Evolutionary conservation across 1,140 invertebrate genomes (phyloP).

Genomic region (Heliconius eleuchia): DNA sequence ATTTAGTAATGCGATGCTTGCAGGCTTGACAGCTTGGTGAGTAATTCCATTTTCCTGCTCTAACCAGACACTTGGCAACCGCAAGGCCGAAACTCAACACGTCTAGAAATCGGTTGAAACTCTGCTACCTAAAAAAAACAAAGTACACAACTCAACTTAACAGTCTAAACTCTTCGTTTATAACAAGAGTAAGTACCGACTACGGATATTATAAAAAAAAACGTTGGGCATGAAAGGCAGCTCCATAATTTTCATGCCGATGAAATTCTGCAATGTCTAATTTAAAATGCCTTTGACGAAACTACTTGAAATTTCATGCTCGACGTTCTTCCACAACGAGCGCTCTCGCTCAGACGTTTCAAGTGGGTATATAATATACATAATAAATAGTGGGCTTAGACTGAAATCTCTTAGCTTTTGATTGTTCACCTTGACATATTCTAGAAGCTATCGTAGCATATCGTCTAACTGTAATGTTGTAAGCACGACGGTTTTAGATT

Average conservation of each 20-base stretch:
- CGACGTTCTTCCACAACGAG: background rate
- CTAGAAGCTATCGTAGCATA: too few species aligned
- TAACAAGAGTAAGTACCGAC: background rate
- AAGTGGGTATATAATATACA: slow-evolving; percentile 1
- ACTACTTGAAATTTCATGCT: slow-evolving; percentile 11
- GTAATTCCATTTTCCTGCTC: too few species aligned
- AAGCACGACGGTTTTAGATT: background rate
- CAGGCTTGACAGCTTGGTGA: too few species aligned
- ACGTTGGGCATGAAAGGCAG: background rate
- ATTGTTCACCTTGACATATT: background rate
- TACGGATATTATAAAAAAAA: background rate
- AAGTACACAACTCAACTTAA: background rate
- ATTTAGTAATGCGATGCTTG: too few species aligned
- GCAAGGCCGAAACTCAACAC: too few species aligned
- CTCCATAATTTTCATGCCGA: background rate
- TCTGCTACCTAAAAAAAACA: too few species aligned
- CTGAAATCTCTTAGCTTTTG: background rate
- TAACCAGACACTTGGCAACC: too few species aligned
- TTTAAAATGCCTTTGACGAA: slow-evolving; percentile 18
- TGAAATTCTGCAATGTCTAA: too few species aligned
- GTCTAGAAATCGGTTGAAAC: too few species aligned
- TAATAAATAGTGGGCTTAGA: background rate
- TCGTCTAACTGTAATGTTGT: too few species aligned
- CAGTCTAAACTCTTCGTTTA: background rate
- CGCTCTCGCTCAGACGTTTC: background rate